phyloP scores from a whole-genome alignment of 2,113 vertebrate genomes.

The Pseudorectes ferrugineus region DNA sequence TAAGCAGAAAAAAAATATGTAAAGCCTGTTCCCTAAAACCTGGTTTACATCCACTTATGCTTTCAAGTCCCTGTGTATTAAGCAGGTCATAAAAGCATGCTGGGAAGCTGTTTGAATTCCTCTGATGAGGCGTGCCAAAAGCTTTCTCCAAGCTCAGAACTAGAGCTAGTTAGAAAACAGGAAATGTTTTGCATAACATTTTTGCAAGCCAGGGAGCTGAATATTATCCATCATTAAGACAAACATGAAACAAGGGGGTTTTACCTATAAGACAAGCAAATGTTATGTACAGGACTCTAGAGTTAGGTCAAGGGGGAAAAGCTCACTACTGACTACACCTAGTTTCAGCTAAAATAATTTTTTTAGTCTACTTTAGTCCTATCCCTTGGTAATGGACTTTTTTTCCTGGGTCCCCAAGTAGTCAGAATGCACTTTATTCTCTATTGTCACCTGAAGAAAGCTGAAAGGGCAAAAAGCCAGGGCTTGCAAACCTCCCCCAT shows the following conservation, averaged over 20 bases:
- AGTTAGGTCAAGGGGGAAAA: background rate
- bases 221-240: background rate
- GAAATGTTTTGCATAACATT: conserved; percentile 35
- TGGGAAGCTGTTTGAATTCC: conserved; percentile 16
- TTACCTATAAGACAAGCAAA: background rate
- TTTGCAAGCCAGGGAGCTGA: conserved; percentile 16
- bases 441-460: background rate
- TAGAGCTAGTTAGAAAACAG: conserved; percentile 43
- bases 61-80: conserved; percentile 19
- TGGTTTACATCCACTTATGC: background rate
- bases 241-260: background rate
- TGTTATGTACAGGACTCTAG: background rate
- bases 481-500: background rate
- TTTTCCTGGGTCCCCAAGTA: background rate
- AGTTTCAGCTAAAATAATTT: background rate
- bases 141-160: conserved; percentile 22
- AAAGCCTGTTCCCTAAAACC: background rate
- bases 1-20: background rate
- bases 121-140: conserved; percentile 28
- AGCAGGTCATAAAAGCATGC: conserved; percentile 14
- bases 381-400: background rate
- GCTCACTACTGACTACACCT: background rate
- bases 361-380: background rate
- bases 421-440: background rate
- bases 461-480: background rate